These are phyloP conservation scores for Agriopis leucophaearia DNA, from an alignment of 2,888 invertebrate genomes.

Conservation along the genomic window DNA sequence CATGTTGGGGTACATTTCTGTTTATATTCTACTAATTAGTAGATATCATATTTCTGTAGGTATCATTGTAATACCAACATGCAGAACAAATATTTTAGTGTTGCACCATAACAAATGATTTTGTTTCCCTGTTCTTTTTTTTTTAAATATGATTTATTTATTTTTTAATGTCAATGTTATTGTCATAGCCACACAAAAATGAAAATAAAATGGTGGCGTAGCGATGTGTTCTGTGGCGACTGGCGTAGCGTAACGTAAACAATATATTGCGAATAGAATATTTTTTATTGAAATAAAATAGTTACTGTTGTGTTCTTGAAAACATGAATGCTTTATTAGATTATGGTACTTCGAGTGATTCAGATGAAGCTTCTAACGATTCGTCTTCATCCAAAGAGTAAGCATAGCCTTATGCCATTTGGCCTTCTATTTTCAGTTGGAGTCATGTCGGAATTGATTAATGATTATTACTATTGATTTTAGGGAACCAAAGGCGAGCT, in stretches of 20 bases:
- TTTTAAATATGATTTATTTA: background rate
- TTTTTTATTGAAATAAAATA: background rate
- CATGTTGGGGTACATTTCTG: background rate
- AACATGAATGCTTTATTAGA: conserved; percentile 89
- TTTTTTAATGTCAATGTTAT: background rate
- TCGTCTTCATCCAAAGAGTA: conserved; percentile 71
- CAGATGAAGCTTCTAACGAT: conserved; percentile 74
- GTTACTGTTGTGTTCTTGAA: background rate
- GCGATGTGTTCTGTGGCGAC: too few relatives aligned
- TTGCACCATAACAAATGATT: background rate
- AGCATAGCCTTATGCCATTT: conserved; percentile 41
- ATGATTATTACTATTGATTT: conserved; percentile 28
- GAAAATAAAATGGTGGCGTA: background rate
- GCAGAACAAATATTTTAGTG: conserved; percentile 7
- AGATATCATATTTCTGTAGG: background rate
- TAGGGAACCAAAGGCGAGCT: conserved; percentile 53
- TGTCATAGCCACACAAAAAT: background rate
- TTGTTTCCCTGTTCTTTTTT: background rate
- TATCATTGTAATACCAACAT: conserved; percentile 16
- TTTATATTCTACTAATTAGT: conserved; percentile 2
- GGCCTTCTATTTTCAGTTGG: background rate
- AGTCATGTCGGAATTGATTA: background rate
- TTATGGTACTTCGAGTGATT: conserved; percentile 86
- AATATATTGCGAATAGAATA: background rate
- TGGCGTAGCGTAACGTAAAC: background rate